These are phyloP conservation scores for Setophaga kirtlandii DNA, from an alignment of 2,113 vertebrate genomes.

Conservation along the genomic window DNA sequence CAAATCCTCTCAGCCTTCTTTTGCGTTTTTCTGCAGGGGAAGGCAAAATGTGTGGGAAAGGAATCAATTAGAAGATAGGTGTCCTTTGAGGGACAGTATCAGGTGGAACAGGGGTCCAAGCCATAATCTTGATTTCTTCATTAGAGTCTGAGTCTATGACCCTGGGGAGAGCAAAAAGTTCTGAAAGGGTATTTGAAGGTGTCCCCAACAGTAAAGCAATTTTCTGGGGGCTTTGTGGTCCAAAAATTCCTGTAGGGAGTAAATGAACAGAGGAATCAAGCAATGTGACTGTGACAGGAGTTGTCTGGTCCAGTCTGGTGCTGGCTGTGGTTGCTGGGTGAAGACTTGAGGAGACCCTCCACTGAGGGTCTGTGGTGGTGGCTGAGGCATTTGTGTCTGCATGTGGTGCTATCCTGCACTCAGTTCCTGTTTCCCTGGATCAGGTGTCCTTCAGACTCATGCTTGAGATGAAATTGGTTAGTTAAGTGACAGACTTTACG, in stretches of 20 bases:
- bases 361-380: background rate
- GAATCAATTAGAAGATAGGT: background rate
- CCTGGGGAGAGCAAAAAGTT: no score
- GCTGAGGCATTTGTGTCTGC: background rate
- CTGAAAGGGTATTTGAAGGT: background rate
- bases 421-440: background rate
- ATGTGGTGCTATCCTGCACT: rapidly evolving
- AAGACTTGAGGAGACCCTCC: background rate
- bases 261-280: background rate
- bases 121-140: background rate
- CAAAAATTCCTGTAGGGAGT: background rate
- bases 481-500: background rate
- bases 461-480: background rate
- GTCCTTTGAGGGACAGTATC: background rate
- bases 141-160: background rate
- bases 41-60: background rate
- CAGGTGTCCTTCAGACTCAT: background rate
- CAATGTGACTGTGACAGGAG: background rate
- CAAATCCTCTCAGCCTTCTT: background rate
- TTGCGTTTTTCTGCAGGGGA: background rate
- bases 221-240: background rate
- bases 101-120: no score
- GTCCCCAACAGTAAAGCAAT: background rate
- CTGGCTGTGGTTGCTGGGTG: background rate
- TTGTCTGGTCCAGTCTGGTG: rapidly evolving